Evolutionary conservation across 2,113 vertebrate species (phyloP), one percentile per base, ranked within the genome.

Genomic region (Fulmarus glacialis): DNA sequence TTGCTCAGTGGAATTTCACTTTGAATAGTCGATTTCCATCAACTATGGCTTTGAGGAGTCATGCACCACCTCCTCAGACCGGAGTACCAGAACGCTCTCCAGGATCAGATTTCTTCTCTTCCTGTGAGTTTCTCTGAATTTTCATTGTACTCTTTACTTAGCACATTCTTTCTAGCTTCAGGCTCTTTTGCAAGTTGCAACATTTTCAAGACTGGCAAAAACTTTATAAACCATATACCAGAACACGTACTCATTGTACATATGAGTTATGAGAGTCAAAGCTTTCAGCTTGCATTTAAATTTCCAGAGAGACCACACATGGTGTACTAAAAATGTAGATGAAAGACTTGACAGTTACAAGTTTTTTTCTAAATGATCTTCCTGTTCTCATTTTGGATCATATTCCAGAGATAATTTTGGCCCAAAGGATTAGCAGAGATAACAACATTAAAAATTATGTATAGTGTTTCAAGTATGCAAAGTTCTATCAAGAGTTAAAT

Each of bases 281-380:
- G 29, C 24, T 66, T 82, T 36, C 30, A 52, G 43, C 7, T 64
- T 36, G 12, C 38, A 32, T 86, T 80, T 88, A 56, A 58, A 15
- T 75, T 90, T 84, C 52, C 75, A 74, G 80, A 89, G 58, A 75
- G 86, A 94, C 91, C 94, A 96, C 91, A 94, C 96, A 87, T 5
- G n/a, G 24, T 78, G 29, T 26, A 6, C 47, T 67, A 91, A 95
- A 79, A 59, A 89, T 2, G 19, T 2, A 79, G 52, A 84, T 89
- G 20, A 91, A 89, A 91, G 80, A 8, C 72, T 71, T 87, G 58
- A 90, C 55, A 84, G 68, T 47, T 92, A 64, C 34, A 87, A 17
- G 26, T n/a, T 71, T 91, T 79, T 71, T 50, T 12, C 32, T 38
- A 50, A 77, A n/a, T 45, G 17, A 74, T 24, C 42, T 82, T 70